These are phyloP conservation scores for Lophius americanus DNA, from an alignment of 2,797 vertebrate genomes.

Conservation along the genomic window DNA sequence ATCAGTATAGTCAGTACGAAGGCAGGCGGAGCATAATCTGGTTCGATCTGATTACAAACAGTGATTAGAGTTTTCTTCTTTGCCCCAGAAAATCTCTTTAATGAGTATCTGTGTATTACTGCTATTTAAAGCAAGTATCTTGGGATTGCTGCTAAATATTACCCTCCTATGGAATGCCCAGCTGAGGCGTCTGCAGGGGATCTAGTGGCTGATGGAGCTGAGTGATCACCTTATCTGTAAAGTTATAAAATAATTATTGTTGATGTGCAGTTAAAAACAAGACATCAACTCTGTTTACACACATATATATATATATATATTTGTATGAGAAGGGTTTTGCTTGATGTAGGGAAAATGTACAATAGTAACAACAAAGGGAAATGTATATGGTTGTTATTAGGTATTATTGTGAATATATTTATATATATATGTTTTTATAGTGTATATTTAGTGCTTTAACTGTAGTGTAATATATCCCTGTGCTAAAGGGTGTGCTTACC, in stretches of 20 bases:
- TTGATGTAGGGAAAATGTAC: no score
- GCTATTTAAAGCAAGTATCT: slow-evolving; percentile 39
- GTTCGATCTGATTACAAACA: slow-evolving; percentile 57
- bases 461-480: no score
- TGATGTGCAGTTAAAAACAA: not conserved
- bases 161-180: slow-evolving; percentile 41
- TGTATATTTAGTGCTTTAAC: no score
- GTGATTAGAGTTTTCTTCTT: slow-evolving; percentile 58
- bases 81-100: slow-evolving; percentile 53
- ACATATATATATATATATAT: no score
- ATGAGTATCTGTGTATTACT: slow-evolving; percentile 44
- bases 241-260: slow-evolving; percentile 20
- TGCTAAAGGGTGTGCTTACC: no score
- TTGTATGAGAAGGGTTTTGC: no score
- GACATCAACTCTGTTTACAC: no score
- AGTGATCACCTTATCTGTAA: slow-evolving; percentile 39
- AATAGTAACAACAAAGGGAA: no score
- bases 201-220: slow-evolving; percentile 25
- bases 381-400: no score
- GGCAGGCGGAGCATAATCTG: slow-evolving; percentile 38
- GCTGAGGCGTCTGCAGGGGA: slow-evolving; percentile 12
- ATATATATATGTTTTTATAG: no score
- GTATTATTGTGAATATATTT: no score
- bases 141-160: slow-evolving; percentile 25
- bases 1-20: slow-evolving; percentile 4